Conservation (phyloP, 2,113 vertebrate species). For the Theristicus caerulescens region DNA sequence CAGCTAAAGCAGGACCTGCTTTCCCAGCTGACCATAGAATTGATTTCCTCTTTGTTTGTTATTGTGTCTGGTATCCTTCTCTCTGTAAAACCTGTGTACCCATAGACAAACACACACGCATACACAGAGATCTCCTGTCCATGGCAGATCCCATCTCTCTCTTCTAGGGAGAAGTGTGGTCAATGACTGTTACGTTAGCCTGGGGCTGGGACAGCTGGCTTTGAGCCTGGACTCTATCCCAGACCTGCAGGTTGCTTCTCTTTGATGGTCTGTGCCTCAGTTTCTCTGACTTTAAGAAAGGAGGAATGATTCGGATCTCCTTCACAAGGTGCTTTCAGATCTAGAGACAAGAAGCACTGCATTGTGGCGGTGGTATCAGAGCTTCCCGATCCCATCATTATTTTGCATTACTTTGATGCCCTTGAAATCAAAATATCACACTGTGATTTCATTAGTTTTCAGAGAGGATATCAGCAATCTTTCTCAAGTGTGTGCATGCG, state of each 20-base stretch:
- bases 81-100: neutral
- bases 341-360: neutral
- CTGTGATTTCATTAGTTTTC: conserved; percentile 67
- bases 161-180: neutral
- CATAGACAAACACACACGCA: neutral
- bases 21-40: neutral
- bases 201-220: neutral
- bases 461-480: conserved; percentile 62
- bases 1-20: neutral
- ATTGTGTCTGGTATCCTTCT: conserved; percentile 4
- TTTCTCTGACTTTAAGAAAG: neutral
- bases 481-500: conserved; percentile 48
- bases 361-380: neutral
- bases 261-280: neutral
- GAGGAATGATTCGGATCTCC: neutral
- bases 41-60: conserved; percentile 29
- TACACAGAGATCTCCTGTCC: neutral
- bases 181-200: neutral
- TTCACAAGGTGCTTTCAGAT: neutral
- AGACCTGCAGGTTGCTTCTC: neutral
- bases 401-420: conserved; percentile 34
- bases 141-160: neutral
- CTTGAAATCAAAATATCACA: conserved; percentile 62
- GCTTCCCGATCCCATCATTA: neutral
- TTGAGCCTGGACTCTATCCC: neutral